Conservation (phyloP, 2,888 invertebrate species). For the Diplazon laetatorius region DNA sequence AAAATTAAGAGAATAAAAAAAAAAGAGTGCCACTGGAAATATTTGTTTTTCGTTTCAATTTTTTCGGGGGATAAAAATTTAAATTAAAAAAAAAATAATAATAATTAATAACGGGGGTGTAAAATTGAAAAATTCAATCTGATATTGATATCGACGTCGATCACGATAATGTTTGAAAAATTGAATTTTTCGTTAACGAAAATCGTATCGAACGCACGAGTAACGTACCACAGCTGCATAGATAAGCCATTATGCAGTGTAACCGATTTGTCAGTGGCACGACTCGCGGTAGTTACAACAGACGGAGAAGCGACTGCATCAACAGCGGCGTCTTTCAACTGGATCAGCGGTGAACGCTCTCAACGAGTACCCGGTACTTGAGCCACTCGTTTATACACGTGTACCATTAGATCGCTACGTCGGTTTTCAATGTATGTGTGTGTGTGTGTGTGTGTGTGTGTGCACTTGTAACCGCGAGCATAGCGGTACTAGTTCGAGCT, state of each 20-base stretch:
- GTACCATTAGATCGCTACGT: conserved; percentile 25
- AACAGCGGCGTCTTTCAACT: conserved; percentile 57
- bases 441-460: too few species aligned
- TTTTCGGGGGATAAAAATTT: not conserved
- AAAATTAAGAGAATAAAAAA: not conserved
- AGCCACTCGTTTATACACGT: conserved; percentile 52
- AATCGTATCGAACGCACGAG: not conserved
- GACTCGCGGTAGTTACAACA: conserved; percentile 21
- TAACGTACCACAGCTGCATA: not conserved
- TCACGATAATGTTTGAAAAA: conserved; percentile 12
- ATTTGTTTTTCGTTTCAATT: not conserved
- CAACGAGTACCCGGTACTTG: conserved; percentile 53
- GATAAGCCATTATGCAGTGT: conserved; percentile 5
- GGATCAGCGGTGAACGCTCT: conserved; percentile 63
- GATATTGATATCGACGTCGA: not conserved
- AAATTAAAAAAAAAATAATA: not conserved
- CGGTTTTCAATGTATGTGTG: too few species aligned
- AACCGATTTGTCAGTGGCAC: conserved; percentile 25
- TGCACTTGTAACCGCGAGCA: not conserved
- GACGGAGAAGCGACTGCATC: conserved; percentile 31
- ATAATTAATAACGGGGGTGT: not conserved
- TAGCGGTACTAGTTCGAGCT: conserved; percentile 22
- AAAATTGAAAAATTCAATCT: conserved; percentile 6
- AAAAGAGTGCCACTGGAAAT: not conserved
- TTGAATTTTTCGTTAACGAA: conserved; percentile 9